A percentile compares a stretch with the other conserved stretches of the same genome.
Conservation (phyloP, 2,113 vertebrate genomes). For the Hassar affinis region DNA sequence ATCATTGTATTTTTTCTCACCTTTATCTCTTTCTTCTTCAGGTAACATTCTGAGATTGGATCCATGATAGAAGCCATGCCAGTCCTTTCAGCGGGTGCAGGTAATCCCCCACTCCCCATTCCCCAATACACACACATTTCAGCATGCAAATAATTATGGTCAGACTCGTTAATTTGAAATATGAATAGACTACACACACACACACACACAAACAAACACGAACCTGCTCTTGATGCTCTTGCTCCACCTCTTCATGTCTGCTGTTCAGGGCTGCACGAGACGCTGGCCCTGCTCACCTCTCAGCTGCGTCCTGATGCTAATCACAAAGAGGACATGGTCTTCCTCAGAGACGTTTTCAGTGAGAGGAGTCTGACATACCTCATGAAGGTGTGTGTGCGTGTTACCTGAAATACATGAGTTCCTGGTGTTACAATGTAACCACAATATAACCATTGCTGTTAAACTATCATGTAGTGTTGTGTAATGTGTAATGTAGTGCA, state of each 20-base stretch:
- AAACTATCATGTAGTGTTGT: background rate
- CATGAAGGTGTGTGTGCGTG: constrained; percentile 75
- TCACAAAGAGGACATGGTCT: constrained; percentile 94
- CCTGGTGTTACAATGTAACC: too few relatives aligned
- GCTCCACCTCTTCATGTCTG: background rate
- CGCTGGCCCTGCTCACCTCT: constrained; percentile 89
- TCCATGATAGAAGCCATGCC: constrained; percentile 85
- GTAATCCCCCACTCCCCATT: constrained; percentile 60
- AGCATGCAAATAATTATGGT: background rate
- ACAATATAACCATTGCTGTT: too few relatives aligned
- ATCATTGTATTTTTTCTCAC: background rate
- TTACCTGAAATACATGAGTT: background rate
- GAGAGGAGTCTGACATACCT: constrained; percentile 88
- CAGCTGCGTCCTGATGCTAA: constrained; percentile 91
- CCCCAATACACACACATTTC: constrained; percentile 10
- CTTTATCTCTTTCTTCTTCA: constrained; percentile 27
- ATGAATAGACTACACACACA: constrained; percentile 16
- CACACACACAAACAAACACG: too few relatives aligned
- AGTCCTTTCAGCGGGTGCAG: constrained; percentile 88
- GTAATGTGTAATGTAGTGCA: background rate
- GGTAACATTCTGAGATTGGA: constrained; percentile 58
- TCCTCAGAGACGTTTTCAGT: constrained; percentile 91
- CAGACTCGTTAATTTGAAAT: too few relatives aligned
- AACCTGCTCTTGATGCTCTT: too few relatives aligned
- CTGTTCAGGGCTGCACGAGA: constrained; percentile 85